A percentile compares a stretch with the other conserved stretches of the same genome.
Conservation (phyloP, 1,140 invertebrate genomes). For the Drosophila sp. region DNA sequence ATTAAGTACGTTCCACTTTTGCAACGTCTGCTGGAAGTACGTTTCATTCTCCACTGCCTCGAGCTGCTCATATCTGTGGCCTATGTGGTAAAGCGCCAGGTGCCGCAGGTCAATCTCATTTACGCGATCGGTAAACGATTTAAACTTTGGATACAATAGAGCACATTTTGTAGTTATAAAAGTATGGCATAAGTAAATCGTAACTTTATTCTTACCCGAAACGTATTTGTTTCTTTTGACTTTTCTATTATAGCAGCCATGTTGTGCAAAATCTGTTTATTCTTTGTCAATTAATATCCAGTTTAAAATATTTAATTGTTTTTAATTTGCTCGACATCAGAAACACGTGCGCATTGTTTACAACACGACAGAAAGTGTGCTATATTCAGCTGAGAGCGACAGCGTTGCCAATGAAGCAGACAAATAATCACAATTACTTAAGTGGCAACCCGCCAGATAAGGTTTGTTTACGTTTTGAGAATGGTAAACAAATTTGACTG, state of each 20-base stretch:
- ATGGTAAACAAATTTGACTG: no score
- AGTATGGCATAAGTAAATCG: no score
- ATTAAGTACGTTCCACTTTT: conserved; percentile 95
- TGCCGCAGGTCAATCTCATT: conserved; percentile 93
- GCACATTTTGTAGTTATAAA: background rate
- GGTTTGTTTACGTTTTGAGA: no score
- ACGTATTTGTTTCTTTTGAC: conserved; percentile 92
- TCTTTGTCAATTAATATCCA: background rate
- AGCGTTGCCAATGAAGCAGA: no score
- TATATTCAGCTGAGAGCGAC: no score
- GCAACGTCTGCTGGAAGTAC: conserved; percentile 91
- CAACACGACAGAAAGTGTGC: conserved; percentile 2
- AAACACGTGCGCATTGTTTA: conserved; percentile 66
- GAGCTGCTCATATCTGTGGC: conserved; percentile 89
- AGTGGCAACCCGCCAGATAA: no score
- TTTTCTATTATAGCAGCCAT: conserved; percentile 91
- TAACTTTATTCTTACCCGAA: conserved; percentile 87
- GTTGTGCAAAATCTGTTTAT: conserved; percentile 48
- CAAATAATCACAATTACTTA: no score
- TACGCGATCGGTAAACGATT: conserved; percentile 93
- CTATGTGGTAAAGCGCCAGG: conserved; percentile 87
- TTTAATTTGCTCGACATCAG: background rate
- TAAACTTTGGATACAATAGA: conserved; percentile 88
- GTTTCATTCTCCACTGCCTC: conserved; percentile 88
- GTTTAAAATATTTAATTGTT: conserved; percentile 2